Conservation (phyloP, 2,888 invertebrate genomes). For the Eremobia ochroleuca region DNA sequence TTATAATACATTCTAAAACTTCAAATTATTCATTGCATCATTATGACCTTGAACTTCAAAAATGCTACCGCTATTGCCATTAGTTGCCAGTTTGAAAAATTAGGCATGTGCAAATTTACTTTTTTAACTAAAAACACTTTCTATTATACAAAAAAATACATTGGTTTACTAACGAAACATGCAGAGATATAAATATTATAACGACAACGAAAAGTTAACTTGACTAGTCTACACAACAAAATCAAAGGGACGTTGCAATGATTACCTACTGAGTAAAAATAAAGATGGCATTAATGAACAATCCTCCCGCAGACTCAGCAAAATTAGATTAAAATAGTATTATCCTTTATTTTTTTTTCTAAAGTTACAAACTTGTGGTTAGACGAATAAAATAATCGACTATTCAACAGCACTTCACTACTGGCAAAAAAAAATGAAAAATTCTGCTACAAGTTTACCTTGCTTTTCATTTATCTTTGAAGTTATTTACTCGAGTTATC, state of each 20-base stretch:
- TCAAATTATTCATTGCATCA: slow-evolving; percentile 5
- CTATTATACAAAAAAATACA: neutral
- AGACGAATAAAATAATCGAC: slow-evolving; percentile 43
- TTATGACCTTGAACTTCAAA: slow-evolving; percentile 18
- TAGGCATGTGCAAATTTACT: neutral
- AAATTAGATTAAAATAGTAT: neutral
- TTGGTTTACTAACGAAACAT: neutral
- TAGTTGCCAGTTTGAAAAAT: slow-evolving; percentile 11
- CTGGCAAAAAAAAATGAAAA: neutral
- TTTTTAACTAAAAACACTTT: neutral
- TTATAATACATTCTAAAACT: neutral
- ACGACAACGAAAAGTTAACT: neutral
- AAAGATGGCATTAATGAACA: neutral
- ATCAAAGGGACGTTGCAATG: neutral
- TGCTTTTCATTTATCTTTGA: neutral
- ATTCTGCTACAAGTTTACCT: neutral
- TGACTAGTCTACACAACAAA: neutral
- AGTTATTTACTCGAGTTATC: neutral
- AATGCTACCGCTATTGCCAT: neutral
- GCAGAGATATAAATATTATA: neutral
- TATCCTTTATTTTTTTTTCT: no score
- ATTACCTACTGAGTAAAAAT: neutral
- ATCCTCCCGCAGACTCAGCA: neutral
- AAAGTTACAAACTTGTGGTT: neutral
- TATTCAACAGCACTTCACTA: slow-evolving; percentile 3